A percentile compares a stretch with the other conserved stretches of the same genome.
Conservation (phyloP, 2,113 vertebrate genomes). For the Protobothrops flavoviridis region DNA sequence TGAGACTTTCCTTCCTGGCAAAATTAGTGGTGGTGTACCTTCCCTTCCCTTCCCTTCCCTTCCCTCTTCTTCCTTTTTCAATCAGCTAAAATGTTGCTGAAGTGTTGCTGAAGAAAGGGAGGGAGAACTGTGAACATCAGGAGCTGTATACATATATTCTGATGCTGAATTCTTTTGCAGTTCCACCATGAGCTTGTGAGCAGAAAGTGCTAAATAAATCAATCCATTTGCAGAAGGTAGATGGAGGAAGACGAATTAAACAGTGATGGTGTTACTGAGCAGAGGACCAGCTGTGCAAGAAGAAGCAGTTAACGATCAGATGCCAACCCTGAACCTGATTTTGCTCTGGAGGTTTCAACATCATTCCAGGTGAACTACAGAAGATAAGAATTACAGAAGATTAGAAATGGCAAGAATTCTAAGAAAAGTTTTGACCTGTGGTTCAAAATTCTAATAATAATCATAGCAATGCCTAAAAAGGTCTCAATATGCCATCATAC, state of each 20-base stretch:
- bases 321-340: background rate
- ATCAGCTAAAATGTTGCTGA: slow-evolving; percentile 64
- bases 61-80: slow-evolving; percentile 29
- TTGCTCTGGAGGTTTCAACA: slow-evolving; percentile 3
- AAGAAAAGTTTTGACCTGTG: background rate
- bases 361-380: background rate
- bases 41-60: background rate
- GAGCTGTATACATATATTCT: background rate
- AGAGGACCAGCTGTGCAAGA: slow-evolving; percentile 39
- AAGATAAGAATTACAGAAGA: background rate
- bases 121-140: slow-evolving; percentile 64
- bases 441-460: background rate
- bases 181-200: slow-evolving; percentile 50
- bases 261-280: slow-evolving; percentile 17
- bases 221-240: slow-evolving; percentile 57
- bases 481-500: background rate
- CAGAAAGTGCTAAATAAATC: slow-evolving; percentile 60
- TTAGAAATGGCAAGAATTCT: background rate
- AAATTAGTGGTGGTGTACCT: background rate
- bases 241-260: slow-evolving; percentile 9
- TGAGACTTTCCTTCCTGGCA: background rate
- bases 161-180: slow-evolving; percentile 45
- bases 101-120: slow-evolving; percentile 45
- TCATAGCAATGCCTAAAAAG: slow-evolving; percentile 16
- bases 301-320: background rate